Evolutionary conservation across 30 jellyfish, hydroid and myxozoan genomes (phyloP).

Genomic region (Mastigias papua): DNA sequence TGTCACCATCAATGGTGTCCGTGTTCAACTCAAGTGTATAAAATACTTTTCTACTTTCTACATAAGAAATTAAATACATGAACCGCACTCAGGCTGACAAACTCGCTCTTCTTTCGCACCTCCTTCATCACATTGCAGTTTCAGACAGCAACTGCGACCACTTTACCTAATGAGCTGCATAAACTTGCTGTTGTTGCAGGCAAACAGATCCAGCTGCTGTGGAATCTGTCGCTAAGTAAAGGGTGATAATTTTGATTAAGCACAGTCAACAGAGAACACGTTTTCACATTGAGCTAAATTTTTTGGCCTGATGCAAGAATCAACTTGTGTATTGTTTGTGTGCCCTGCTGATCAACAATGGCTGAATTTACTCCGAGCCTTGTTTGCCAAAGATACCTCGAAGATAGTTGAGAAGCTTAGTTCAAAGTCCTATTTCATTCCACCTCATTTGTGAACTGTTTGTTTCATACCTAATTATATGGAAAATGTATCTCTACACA

Average conservation of each 20-base stretch:
- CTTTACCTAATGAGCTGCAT: not conserved
- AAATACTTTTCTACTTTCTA: too few species aligned
- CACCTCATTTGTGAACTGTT: too few species aligned
- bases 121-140: too few species aligned
- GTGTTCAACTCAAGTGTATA: too few species aligned
- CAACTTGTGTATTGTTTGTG: not conserved
- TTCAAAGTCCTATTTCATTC: too few species aligned
- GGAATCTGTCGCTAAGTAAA: not conserved
- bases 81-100: too few species aligned
- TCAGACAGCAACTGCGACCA: not conserved
- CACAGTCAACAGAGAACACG: slow-evolving; percentile 1
- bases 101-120: too few species aligned
- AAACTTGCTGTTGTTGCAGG: not conserved
- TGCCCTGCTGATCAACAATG: not conserved
- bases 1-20: too few species aligned
- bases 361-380: not conserved
- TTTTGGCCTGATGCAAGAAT: not conserved
- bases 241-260: not conserved
- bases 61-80: too few species aligned
- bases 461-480: too few species aligned
- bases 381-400: not conserved
- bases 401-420: not conserved
- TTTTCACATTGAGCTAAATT: not conserved
- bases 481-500: too few species aligned
- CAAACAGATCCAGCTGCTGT: not conserved